Conservation (phyloP, 2,888 invertebrate genomes). For the Eueremaeus valkanovi region DNA sequence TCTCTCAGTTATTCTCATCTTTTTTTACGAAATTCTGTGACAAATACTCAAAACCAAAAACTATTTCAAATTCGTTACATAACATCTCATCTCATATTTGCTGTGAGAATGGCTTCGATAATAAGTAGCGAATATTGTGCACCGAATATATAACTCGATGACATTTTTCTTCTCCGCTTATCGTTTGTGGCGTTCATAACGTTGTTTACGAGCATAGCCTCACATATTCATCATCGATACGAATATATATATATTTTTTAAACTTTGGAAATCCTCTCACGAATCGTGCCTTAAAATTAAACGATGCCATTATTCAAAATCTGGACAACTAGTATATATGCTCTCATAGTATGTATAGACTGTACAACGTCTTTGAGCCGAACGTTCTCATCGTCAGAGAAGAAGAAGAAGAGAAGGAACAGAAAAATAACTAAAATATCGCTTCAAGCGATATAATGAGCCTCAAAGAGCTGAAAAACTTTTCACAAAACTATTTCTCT, state of each 20-base stretch:
- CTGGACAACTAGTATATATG: not conserved
- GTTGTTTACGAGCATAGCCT: not conserved
- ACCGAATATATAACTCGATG: not conserved
- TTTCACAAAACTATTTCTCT: not conserved
- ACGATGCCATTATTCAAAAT: conserved; percentile 5
- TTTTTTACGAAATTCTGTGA: not conserved
- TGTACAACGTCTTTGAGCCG: too few species aligned
- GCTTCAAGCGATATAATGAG: not conserved
- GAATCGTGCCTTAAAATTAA: conserved; percentile 9
- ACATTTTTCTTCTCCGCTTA: not conserved
- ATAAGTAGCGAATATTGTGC: not conserved
- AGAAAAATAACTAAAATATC: not conserved
- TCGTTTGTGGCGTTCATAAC: not conserved
- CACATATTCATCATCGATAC: not conserved
- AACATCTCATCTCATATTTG: not conserved
- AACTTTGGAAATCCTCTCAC: not conserved
- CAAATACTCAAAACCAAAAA: too few species aligned
- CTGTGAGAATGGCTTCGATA: not conserved
- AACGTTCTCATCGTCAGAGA: not conserved
- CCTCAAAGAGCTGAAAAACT: conserved; percentile 5
- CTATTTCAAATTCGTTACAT: not conserved
- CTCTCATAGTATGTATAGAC: not conserved
- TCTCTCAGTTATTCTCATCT: not conserved
- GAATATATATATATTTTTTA: not conserved
- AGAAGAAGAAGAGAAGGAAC: not conserved